Conservation (phyloP, 64 coral and sea anemone genomes). For the Anthopleura sola region DNA sequence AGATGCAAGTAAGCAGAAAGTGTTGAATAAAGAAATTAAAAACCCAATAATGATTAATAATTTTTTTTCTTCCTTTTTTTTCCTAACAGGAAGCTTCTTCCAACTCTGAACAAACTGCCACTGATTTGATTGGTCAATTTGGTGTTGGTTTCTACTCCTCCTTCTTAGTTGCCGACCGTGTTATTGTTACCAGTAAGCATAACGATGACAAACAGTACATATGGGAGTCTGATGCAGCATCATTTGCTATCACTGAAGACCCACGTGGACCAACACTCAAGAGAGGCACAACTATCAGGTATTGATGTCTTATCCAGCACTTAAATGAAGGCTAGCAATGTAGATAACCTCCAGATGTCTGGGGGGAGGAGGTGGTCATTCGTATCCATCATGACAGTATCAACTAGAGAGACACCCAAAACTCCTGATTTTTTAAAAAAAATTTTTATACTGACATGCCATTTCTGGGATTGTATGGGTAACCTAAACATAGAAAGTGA, state of each 20-base stretch:
- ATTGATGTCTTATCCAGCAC: not conserved
- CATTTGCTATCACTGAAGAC: constrained; percentile 91
- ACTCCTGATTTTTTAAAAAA: no score
- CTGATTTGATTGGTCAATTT: constrained; percentile 99
- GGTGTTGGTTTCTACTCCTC: constrained; percentile 99
- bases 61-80: no score
- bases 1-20: constrained; percentile 50
- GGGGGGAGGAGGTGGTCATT: no score
- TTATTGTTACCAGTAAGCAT: constrained; percentile 96
- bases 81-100: constrained; percentile 49
- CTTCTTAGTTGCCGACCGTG: constrained; percentile 94
- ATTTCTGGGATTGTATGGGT: no score
- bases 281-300: constrained; percentile 98
- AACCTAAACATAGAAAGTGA: no score
- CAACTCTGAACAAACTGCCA: constrained; percentile 43
- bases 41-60: no score
- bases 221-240: constrained; percentile 94
- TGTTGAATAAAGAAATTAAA: no score
- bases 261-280: constrained; percentile 83
- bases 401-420: no score
- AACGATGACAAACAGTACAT: constrained; percentile 99
- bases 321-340: no score
- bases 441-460: no score
- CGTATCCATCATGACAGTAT: no score
- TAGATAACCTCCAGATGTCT: no score